phyloP scores from a whole-genome alignment of 2,888 invertebrate genomes.

The Pristionchus entomophagus region DNA sequence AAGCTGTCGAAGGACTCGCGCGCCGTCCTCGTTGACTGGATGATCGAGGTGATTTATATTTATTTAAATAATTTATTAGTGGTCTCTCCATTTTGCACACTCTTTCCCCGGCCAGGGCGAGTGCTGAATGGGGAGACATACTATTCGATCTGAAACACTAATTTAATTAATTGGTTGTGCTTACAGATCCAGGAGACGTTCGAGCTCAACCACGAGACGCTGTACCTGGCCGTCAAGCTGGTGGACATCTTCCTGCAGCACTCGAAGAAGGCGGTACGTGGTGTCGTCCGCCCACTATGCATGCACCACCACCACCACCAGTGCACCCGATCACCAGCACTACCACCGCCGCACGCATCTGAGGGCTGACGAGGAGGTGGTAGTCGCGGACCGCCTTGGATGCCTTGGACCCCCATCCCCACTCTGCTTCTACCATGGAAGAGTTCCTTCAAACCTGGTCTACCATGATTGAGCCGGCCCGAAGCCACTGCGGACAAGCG shows the following conservation, averaged over 20 bases:
- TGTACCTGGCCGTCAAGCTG: slow-evolving; percentile 95
- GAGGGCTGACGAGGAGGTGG: neutral
- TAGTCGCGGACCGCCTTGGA: neutral
- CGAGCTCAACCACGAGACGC: slow-evolving; percentile 97
- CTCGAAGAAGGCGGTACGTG: slow-evolving; percentile 49
- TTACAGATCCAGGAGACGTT: slow-evolving; percentile 80
- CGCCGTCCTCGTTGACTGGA: slow-evolving; percentile 95
- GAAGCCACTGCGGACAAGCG: too few relatives aligned
- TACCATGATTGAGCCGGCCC: too few relatives aligned
- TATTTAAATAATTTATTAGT: slow-evolving; percentile 89
- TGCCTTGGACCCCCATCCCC: too few relatives aligned
- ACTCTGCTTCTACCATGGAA: too few relatives aligned
- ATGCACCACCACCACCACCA: slow-evolving; percentile 1
- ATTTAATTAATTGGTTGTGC: neutral
- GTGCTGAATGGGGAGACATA: too few relatives aligned
- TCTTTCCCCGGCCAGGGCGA: too few relatives aligned
- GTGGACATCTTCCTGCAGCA: slow-evolving; percentile 89
- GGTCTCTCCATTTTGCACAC: too few relatives aligned
- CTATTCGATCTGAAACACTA: too few relatives aligned
- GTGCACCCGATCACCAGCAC: neutral
- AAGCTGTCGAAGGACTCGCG: slow-evolving; percentile 91
- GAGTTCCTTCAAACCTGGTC: too few relatives aligned
- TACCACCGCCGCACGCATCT: too few relatives aligned
- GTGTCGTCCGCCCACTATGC: neutral
- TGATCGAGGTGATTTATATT: slow-evolving; percentile 88